These are phyloP conservation scores for Eurystomus gularis DNA, from an alignment of 2,113 vertebrate genomes.

Conservation along the genomic window DNA sequence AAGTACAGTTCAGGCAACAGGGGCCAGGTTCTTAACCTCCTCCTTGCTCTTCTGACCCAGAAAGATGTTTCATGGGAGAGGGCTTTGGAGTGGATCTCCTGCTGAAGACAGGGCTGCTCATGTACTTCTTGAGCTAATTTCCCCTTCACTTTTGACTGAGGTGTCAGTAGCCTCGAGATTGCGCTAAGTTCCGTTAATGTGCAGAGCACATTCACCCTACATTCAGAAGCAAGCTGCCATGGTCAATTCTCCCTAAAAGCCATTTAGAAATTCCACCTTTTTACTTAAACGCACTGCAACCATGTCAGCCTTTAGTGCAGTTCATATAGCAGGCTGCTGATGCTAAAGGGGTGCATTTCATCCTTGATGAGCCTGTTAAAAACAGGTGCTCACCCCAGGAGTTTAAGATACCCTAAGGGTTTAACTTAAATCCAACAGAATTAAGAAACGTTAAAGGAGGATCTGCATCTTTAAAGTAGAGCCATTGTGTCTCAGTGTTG, in stretches of 20 bases:
- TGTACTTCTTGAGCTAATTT: background rate
- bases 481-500: background rate
- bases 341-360: background rate
- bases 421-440: constrained; percentile 43
- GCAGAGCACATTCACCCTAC: background rate
- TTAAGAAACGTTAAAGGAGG: constrained; percentile 9
- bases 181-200: background rate
- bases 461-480: constrained; percentile 38
- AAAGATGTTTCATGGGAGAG: background rate
- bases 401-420: background rate
- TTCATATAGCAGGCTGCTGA: background rate
- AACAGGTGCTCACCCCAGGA: constrained; percentile 17
- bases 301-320: background rate
- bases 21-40: background rate
- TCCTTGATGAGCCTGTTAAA: constrained; percentile 7
- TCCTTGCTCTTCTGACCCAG: background rate
- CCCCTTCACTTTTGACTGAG: background rate
- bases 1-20: background rate
- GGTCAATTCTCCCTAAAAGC: background rate
- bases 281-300: background rate
- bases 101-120: background rate
- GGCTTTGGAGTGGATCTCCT: constrained; percentile 14
- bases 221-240: background rate
- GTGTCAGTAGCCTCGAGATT: background rate
- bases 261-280: background rate